Percentiles rank a stretch among this genome's conserved stretches.
phyloP scores from a whole-genome alignment of 2,888 invertebrate species.

The Gymnoscelis rufifasciata region DNA sequence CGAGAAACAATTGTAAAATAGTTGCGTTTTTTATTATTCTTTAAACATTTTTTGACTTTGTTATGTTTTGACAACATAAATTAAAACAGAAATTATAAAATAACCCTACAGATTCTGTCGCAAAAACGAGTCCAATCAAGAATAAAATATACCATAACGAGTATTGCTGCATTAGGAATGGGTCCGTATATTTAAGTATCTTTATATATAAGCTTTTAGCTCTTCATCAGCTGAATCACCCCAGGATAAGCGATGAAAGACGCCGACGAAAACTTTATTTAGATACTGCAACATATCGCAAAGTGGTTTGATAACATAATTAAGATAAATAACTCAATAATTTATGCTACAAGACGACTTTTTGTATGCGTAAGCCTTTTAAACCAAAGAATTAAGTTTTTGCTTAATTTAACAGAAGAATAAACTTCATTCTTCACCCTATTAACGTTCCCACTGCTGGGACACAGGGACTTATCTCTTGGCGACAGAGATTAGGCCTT shows the following conservation, averaged over 20 bases:
- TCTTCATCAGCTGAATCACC: conserved; percentile 11
- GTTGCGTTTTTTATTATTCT: too few species aligned
- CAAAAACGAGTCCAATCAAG: neutral
- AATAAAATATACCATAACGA: neutral
- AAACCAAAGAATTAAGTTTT: too few species aligned
- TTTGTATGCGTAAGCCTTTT: conserved; percentile 30
- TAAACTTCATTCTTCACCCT: too few species aligned
- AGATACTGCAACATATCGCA: conserved; percentile 34
- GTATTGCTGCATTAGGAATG: conserved; percentile 1
- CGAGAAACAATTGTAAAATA: too few species aligned
- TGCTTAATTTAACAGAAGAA: too few species aligned
- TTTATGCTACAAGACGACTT: conserved; percentile 38
- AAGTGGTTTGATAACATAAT: conserved; percentile 45
- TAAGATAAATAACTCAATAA: conserved; percentile 48
- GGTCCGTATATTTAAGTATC: neutral
- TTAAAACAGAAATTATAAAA: too few species aligned
- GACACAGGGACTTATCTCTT: too few species aligned
- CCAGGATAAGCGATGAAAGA: conserved; percentile 27
- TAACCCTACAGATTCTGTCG: neutral
- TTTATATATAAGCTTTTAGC: conserved; percentile 8
- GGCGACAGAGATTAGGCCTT: too few species aligned
- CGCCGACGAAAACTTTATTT: conserved; percentile 40
- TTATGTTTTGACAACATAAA: too few species aligned
- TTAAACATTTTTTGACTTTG: too few species aligned
- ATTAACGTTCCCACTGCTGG: too few species aligned